A percentile compares a stretch with the other conserved stretches of the same genome.
These are phyloP conservation scores for Ciona savignyi DNA, from an alignment of 23 tunicate species.

Conservation along the genomic window DNA sequence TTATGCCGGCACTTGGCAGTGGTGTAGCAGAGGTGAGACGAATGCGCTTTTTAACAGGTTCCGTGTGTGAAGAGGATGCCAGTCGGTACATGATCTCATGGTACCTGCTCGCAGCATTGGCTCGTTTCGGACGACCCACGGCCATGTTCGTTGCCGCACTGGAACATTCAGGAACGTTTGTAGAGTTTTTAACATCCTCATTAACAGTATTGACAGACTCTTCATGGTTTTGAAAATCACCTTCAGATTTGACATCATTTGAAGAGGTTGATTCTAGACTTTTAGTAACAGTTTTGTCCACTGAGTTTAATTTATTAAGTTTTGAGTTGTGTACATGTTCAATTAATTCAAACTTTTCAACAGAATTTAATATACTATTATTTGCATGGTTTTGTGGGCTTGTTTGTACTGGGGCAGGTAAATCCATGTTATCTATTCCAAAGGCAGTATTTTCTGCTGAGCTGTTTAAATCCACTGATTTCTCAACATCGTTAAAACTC, in stretches of 20 bases:
- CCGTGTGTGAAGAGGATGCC: not conserved
- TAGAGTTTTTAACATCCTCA: not conserved
- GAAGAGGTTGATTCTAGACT: not conserved
- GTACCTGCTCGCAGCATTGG: constrained; percentile 52
- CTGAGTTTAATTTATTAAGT: too few relatives aligned
- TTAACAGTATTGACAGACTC: not conserved
- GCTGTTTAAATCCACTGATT: too few relatives aligned
- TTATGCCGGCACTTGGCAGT: not conserved
- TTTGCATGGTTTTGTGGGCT: not conserved
- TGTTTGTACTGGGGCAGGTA: not conserved
- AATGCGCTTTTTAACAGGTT: not conserved
- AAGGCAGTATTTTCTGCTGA: not conserved
- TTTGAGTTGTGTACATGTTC: not conserved
- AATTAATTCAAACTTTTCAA: too few relatives aligned
- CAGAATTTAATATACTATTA: not conserved
- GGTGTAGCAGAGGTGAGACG: not conserved
- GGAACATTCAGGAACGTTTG: not conserved
- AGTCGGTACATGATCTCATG: constrained; percentile 35
- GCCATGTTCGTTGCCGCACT: not conserved
- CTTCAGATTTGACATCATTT: not conserved
- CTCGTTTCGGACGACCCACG: constrained; percentile 22
- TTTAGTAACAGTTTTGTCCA: not conserved
- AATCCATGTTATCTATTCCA: not conserved
- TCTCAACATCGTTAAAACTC: not conserved
- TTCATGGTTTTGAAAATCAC: not conserved